Conservation (phyloP, 2,888 invertebrate species). For the Spialia ferax region DNA sequence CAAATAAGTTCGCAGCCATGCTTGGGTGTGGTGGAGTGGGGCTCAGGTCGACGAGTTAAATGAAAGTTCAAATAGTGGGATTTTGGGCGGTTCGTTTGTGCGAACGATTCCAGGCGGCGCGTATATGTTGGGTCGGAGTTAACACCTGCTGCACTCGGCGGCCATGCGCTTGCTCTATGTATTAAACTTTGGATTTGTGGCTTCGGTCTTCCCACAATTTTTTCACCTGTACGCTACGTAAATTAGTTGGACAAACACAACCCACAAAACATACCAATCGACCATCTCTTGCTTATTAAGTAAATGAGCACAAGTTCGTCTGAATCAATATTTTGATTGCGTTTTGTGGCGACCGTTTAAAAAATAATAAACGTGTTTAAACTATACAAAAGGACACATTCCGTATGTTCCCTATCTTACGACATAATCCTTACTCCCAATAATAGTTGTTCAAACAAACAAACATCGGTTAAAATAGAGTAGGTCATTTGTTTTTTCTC, state of each 20-base stretch:
- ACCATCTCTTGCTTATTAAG: conserved; percentile 29
- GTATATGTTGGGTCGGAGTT: conserved; percentile 61
- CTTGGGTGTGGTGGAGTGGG: conserved; percentile 58
- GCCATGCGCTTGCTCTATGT: conserved; percentile 71
- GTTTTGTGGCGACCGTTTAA: not conserved
- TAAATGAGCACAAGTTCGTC: not conserved
- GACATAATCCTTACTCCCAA: conserved; percentile 81
- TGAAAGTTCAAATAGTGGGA: conserved; percentile 69
- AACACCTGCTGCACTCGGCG: conserved; percentile 74
- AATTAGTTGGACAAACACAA: conserved; percentile 59
- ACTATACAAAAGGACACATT: conserved; percentile 60
- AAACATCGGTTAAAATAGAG: conserved; percentile 80
- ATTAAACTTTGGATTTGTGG: conserved; percentile 60
- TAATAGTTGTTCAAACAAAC: conserved; percentile 81
- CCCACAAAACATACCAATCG: conserved; percentile 34
- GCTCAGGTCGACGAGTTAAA: conserved; percentile 62
- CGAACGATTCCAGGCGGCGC: conserved; percentile 58
- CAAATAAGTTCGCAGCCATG: conserved; percentile 66
- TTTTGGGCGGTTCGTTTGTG: conserved; percentile 83
- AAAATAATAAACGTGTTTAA: not conserved
- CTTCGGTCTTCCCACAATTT: conserved; percentile 55
- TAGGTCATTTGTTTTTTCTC: conserved; percentile 83
- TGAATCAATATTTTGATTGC: not conserved
- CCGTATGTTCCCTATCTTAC: conserved; percentile 70
- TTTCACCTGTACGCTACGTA: conserved; percentile 66